Evolutionary conservation across 2,888 invertebrate genomes (phyloP), one percentile per base, ranked within the genome.

Genomic region (Caenorhabditis imperialis): DNA sequence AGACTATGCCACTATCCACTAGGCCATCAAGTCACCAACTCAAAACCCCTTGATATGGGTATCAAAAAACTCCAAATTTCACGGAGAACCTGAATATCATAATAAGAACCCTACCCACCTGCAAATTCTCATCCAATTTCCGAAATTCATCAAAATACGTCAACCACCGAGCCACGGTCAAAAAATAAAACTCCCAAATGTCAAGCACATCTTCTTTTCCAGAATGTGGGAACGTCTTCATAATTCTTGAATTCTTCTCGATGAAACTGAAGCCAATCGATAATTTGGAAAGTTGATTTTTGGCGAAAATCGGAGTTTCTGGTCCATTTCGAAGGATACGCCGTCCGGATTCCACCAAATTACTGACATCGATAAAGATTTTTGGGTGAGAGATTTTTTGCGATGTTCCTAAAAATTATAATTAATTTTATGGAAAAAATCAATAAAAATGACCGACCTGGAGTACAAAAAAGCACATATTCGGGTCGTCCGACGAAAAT

Each of bases 121-220:
- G 22, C 3, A 47, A 3, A 1, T 37, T 37, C 35, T 27, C 37
- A 18, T 62, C 62, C 27, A 53, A 25, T 10, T 53, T 53, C 14
- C 53, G 62, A 44, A 62, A 62, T 18, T 62, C 62, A n/a, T 62
- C 62, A 30, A 62, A 62, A 38, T 62, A 62, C n/a, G 53, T 62
- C 23, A 62, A 18, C 62, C 62, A 62, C 18, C 45, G 35, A n/a
- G 62, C 62, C 0, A 53, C 53, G 18, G 62, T 62, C 37, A 62
- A n/a, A 38, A 62, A 62, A 37, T 62, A 62, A 27, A 62, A 62
- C n/a, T 62, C 62, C 62, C 62, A 62, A 22, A 62, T 45, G n/a
- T 62, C 37, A 16, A 62, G 45, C 23, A 62, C 62, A 37, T 53
- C 53, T 18, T 62, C 53, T 27, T 53, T 62, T 14, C 33, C 20